A percentile compares a stretch with the other conserved stretches of the same genome.
phyloP scores from a whole-genome alignment of 2,888 invertebrate species.

The Leucophenga montana region DNA sequence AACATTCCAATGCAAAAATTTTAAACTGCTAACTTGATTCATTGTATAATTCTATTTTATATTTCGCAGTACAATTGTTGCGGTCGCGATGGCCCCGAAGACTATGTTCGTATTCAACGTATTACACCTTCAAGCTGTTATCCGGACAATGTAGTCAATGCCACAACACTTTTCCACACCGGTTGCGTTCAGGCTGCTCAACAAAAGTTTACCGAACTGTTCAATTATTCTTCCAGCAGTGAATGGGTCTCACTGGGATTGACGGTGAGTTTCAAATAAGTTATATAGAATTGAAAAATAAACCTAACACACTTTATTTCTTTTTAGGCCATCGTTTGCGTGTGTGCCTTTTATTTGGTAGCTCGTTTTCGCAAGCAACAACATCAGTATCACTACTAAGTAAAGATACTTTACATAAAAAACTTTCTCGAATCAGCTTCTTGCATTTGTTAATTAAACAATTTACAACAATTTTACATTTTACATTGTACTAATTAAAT shows the following conservation, averaged over 20 bases:
- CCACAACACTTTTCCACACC: constrained; percentile 33
- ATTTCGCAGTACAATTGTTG: constrained; percentile 61
- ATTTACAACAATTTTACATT: too few species aligned
- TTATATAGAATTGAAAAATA: background rate
- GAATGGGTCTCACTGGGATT: constrained; percentile 56
- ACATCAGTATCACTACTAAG: constrained; percentile 51
- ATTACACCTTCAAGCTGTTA: constrained; percentile 56
- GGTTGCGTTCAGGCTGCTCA: constrained; percentile 56
- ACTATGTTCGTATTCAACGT: constrained; percentile 54
- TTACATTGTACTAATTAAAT: too few species aligned
- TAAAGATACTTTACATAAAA: too few species aligned
- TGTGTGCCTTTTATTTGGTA: constrained; percentile 58
- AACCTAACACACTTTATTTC: background rate
- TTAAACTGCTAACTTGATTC: background rate
- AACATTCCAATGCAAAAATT: background rate
- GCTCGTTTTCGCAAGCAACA: constrained; percentile 59
- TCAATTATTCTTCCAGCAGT: constrained; percentile 47
- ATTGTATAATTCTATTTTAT: constrained; percentile 3
- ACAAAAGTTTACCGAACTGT: constrained; percentile 44
- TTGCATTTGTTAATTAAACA: too few species aligned
- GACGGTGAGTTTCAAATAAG: constrained; percentile 46
- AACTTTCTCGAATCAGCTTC: too few species aligned
- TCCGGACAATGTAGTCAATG: constrained; percentile 36
- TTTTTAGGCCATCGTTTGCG: constrained; percentile 53
- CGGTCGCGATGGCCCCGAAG: constrained; percentile 62